Base-by-base conservation (phyloP, 53 echinoderm and acorn worm species). In the Apostichopus leukothele region DNA sequence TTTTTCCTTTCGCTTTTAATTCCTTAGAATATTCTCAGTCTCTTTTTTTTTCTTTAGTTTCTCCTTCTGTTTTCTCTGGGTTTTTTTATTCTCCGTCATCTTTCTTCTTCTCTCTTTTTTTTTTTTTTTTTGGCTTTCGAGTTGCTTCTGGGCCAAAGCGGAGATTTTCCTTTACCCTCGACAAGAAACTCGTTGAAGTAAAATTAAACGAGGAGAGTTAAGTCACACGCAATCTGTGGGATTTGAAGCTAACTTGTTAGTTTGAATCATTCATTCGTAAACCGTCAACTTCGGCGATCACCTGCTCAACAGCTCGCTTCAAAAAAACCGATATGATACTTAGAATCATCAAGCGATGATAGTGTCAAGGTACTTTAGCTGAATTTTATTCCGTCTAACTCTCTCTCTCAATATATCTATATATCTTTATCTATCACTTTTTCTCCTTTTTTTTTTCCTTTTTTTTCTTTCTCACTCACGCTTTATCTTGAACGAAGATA, bases 171-270 rank as follows among this genome's bases (percentile, higher is more conserved):
- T 71, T 19, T 19, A 16, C 6, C 71, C 18, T 19, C 71, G 71
- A 71, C 71, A 19, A 71, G 71, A 71, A 71, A 71, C 71, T 71
- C 71, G 71, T 71, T 71, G 71, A 71, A 71, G 71, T 71, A 71
- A 18, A 71, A 18, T 71, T 71, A 71, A 57, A 59, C 81, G 81
- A 79, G 81, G 22, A 81, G 59, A 53, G 59, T 81, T 16, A 59
- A 81, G 81, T 81, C 81, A 81, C 81, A 81, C 81, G 81, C 81
- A 81, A 81, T 81, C 81, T 81, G 54, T 51, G 6, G 9, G 81
- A 81, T 55, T 81, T 71, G 55, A 54, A 81, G 55, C 81, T 54
- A 81, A 81, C 81, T 81, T 81, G 81, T 81, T 81, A 81, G 53
- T 81, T 54, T 55, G 81, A 81, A 18, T 81, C 81, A 81, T 21